Base-by-base conservation (phyloP, 2,113 vertebrate species). In the Xiphophorus hellerii region DNA sequence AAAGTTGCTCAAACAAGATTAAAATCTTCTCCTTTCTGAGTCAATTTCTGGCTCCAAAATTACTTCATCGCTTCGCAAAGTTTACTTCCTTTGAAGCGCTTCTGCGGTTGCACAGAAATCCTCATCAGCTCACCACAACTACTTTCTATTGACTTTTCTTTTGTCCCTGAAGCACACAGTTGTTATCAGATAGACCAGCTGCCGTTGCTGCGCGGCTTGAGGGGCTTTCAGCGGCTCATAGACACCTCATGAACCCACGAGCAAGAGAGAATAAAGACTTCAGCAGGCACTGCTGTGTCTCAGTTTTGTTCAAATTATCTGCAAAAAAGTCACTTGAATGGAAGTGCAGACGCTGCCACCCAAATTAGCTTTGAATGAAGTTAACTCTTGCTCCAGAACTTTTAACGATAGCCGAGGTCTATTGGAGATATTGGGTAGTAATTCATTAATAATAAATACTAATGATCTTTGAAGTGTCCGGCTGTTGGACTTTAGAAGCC, bases 371-470 rank as follows among this genome's bases (percentile, higher is more conserved):
- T 65, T 27, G 66, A 87, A 82, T 87, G 74, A 91, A 93, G 89
- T 92, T 84, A 86, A 84, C 85, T 87, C 88, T 89, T 7, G 72
- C 81, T 85, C 89, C 87, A 83, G 87, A 94, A 94, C 91, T 93
- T 94, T 92, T 91, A 93, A 93, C 86, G 91, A 93, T 93, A 91
- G 91, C 91, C 89, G 72, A 72, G 87, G 89, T 87, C 87, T 90
- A 91, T 87, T 78, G 87, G 80, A 91, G 81, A 90, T 93, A 93
- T 93, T 90, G 90, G 90, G 84, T 81, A 93, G 92, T 94, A 95
- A 92, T 88, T 72, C 92, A 94, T 94, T 93, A 94, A 95, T 94
- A 94, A 94, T 94, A 84, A 71, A 95, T 94, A 74, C 88, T 89
- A 93, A 92, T 92, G 89, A 93, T 88, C 90, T 94, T 93, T 92